A percentile compares a stretch with the other conserved stretches of the same genome.
Conservation (phyloP, 30 jellyfish, hydroid and myxozoan genomes). For the Aurelia sp. region DNA sequence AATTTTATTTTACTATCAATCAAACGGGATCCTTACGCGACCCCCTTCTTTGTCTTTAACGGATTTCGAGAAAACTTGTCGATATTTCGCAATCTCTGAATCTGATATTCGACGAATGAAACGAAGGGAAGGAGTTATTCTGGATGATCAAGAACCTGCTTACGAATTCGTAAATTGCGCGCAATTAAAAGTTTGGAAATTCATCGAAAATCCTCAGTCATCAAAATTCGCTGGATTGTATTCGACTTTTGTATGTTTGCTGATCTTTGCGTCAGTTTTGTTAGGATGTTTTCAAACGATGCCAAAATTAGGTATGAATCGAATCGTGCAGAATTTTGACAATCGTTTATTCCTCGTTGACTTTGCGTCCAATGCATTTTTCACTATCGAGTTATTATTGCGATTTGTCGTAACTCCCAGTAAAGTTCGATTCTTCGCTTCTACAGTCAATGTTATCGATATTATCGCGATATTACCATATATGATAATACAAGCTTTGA, state of each 20-base stretch:
- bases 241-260: constrained; percentile 21
- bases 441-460: constrained; percentile 72
- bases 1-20: constrained; percentile 82
- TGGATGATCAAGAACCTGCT: not conserved
- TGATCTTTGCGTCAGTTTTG: constrained; percentile 52
- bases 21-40: constrained; percentile 71
- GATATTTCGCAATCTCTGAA: constrained; percentile 56
- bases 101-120: constrained; percentile 58
- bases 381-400: constrained; percentile 50
- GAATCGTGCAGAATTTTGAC: not conserved
- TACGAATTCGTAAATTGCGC: not conserved
- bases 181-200: constrained; percentile 53
- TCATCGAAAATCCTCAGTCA: constrained; percentile 72
- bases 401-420: constrained; percentile 56
- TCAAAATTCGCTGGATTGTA: constrained; percentile 60
- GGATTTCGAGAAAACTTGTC: constrained; percentile 71
- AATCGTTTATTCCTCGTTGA: constrained; percentile 47
- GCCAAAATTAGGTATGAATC: not conserved
- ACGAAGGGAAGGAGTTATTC: constrained; percentile 57
- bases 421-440: constrained; percentile 31
- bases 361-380: constrained; percentile 48
- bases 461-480: constrained; percentile 61
- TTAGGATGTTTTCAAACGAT: constrained; percentile 73
- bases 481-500: constrained; percentile 18
- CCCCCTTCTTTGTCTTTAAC: constrained; percentile 68